These are phyloP conservation scores for Chionis minor DNA, from an alignment of 2,113 vertebrate species.

Conservation along the genomic window DNA sequence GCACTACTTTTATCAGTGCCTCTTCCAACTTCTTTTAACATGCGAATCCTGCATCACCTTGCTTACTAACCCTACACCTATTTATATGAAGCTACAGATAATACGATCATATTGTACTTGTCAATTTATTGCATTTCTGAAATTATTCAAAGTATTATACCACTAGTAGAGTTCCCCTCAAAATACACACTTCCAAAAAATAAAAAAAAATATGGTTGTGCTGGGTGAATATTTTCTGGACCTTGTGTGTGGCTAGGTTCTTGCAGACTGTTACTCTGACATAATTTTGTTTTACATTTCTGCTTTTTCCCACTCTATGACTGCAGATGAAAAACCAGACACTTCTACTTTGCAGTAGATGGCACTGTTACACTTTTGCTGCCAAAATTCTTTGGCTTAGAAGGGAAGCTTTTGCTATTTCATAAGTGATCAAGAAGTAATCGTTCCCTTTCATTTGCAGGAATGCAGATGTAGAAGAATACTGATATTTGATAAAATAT, in stretches of 20 bases:
- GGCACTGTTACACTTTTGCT: neutral
- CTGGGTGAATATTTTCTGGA: neutral
- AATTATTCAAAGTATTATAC: neutral
- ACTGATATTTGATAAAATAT: neutral
- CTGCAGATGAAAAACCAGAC: neutral
- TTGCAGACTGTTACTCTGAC: neutral
- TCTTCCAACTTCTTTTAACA: neutral
- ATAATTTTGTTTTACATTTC: neutral
- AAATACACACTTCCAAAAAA: neutral
- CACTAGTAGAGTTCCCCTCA: neutral
- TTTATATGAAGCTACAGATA: neutral
- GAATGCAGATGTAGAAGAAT: neutral
- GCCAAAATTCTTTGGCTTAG: neutral
- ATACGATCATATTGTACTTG: neutral
- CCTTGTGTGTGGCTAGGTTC: neutral
- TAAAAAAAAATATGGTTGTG: neutral
- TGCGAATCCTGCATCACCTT: neutral
- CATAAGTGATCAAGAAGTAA: neutral
- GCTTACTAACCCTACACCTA: neutral
- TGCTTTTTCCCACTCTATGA: neutral
- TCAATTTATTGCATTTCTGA: neutral
- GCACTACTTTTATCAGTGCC: neutral
- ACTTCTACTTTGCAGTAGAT: slow-evolving; percentile 1
- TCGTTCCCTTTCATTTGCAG: neutral
- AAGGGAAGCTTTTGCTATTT: neutral